Conservation (phyloP, 2,113 vertebrate species). For the Hyla sarda region DNA sequence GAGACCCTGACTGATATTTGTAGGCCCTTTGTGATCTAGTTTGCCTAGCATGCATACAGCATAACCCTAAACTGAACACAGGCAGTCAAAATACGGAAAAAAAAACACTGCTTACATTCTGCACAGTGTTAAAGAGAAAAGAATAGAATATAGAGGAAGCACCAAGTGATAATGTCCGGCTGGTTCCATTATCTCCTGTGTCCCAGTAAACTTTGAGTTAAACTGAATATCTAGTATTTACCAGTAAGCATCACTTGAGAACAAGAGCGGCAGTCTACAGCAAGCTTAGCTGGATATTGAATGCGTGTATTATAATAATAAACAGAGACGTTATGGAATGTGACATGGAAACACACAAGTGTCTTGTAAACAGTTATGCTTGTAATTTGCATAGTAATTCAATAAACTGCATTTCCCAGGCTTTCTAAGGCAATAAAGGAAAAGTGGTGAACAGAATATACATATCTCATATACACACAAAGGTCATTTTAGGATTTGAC, state of each 20-base stretch:
- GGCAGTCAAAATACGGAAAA: no score
- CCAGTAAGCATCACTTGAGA: background rate
- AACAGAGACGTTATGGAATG: constrained; percentile 29
- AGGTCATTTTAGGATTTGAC: constrained; percentile 16
- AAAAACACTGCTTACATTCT: no score
- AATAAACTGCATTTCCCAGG: constrained; percentile 3
- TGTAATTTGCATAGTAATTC: constrained; percentile 27
- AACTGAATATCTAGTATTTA: background rate
- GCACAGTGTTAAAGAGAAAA: no score
- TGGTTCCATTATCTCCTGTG: background rate
- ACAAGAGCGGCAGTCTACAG: background rate
- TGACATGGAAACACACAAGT: constrained; percentile 18
- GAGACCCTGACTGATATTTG: no score
- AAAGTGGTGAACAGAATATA: background rate
- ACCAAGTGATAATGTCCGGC: no score
- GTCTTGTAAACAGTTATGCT: constrained; percentile 45
- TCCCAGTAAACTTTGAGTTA: background rate
- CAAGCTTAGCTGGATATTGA: background rate
- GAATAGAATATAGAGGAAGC: no score
- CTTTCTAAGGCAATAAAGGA: background rate
- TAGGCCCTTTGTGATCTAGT: no score
- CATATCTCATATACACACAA: background rate
- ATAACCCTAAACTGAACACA: no score
- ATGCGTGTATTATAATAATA: background rate
- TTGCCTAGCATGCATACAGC: no score